Conservation (phyloP, 2,113 vertebrate species). For the Manacus vitellinus region DNA sequence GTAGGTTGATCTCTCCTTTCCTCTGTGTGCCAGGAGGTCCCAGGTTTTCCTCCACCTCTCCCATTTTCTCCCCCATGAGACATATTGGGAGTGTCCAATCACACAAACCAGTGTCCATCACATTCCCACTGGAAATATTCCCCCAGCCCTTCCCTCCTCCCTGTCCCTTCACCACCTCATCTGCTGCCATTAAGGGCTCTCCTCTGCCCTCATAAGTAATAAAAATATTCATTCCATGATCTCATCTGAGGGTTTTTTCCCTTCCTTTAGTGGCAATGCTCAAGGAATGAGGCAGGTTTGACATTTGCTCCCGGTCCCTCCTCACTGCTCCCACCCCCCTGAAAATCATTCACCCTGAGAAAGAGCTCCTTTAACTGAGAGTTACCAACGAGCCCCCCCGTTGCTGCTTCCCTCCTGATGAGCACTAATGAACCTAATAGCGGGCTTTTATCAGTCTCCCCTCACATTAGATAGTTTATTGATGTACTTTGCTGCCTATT, state of each 20-base stretch:
- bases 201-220: not conserved
- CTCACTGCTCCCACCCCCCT: not conserved
- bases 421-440: constrained; percentile 64
- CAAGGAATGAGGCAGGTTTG: not conserved
- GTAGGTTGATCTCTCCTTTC: not conserved
- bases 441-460: constrained; percentile 41
- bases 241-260: not conserved
- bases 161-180: not conserved
- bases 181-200: not conserved
- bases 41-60: not conserved
- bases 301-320: constrained; percentile 36
- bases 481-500: constrained; percentile 57
- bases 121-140: not conserved
- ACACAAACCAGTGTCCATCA: not conserved
- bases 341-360: constrained; percentile 7
- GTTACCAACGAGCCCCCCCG: not conserved
- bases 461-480: constrained; percentile 51
- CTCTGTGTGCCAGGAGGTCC: not conserved
- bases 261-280: not conserved
- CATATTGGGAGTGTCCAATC: too few species aligned
- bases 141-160: not conserved
- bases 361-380: not conserved
- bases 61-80: not conserved
- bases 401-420: constrained; percentile 46
- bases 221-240: not conserved